These are phyloP conservation scores for Apodemus speciosus DNA, from an alignment of 2,113 vertebrate species.

Conservation along the genomic window DNA sequence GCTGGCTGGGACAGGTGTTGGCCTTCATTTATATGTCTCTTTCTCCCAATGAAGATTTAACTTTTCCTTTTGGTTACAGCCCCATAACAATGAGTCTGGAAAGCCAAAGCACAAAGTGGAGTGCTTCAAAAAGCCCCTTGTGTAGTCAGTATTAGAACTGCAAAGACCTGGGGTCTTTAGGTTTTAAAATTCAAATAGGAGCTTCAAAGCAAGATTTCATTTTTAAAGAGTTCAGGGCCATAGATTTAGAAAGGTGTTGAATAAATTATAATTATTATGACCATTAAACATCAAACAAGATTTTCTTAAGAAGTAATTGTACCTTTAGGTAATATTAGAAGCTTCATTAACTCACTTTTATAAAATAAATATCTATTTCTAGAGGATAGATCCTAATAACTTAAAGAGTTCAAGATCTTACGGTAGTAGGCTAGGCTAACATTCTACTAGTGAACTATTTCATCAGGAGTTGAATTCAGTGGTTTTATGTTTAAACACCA, in stretches of 20 bases:
- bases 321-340: conserved; percentile 35
- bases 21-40: neutral
- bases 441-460: neutral
- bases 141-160: neutral
- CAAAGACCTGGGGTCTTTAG: neutral
- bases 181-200: conserved; percentile 28
- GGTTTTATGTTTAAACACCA: neutral
- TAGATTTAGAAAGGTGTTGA: conserved; percentile 5
- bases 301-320: conserved; percentile 40
- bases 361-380: conserved; percentile 44
- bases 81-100: neutral
- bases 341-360: conserved; percentile 45
- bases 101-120: neutral
- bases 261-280: conserved; percentile 31
- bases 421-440: neutral
- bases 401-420: conserved; percentile 3
- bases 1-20: neutral
- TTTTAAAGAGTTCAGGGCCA: neutral
- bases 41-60: neutral
- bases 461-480: neutral
- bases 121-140: neutral
- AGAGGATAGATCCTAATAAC: neutral
- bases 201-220: conserved; percentile 4
- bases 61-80: neutral
- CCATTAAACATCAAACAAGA: neutral